phyloP scores from a whole-genome alignment of 2,888 invertebrate species.

The Pimpla rufipes region DNA sequence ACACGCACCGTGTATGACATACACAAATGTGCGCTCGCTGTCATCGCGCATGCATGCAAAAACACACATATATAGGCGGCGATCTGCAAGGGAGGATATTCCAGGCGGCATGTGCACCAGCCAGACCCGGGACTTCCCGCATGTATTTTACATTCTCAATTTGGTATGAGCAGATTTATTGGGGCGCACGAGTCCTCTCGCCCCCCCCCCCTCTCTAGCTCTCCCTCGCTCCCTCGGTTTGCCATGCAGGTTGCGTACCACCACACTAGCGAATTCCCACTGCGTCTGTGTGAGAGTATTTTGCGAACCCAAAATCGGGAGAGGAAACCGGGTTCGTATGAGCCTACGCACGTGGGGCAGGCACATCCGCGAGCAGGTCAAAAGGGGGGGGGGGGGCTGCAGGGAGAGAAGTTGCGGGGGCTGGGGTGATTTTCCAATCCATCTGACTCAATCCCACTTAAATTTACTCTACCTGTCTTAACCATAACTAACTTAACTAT shows the following conservation, averaged over 20 bases:
- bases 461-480: too few species aligned
- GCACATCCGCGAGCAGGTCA: constrained; percentile 53
- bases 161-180: constrained; percentile 83
- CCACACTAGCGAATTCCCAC: not conserved
- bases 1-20: constrained; percentile 23
- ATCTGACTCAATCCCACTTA: too few species aligned
- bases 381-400: constrained; percentile 65
- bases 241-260: constrained; percentile 48
- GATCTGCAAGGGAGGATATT: constrained; percentile 61
- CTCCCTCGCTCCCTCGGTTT: constrained; percentile 53
- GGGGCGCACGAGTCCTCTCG: constrained; percentile 72
- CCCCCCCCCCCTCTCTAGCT: constrained; percentile 45
- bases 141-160: constrained; percentile 84
- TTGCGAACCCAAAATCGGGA: constrained; percentile 43
- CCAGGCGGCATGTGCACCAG: constrained; percentile 69
- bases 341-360: constrained; percentile 39
- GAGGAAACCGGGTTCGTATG: constrained; percentile 9
- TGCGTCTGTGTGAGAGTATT: constrained; percentile 24
- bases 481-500: too few species aligned
- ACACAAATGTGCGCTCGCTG: constrained; percentile 52
- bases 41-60: constrained; percentile 68
- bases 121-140: constrained; percentile 69
- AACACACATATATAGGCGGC: constrained; percentile 56
- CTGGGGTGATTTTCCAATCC: too few species aligned
- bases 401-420: too few species aligned